These are phyloP conservation scores for Palythoa grandis DNA, from an alignment of 92 coral and sea anemone genomes.

Conservation along the genomic window DNA sequence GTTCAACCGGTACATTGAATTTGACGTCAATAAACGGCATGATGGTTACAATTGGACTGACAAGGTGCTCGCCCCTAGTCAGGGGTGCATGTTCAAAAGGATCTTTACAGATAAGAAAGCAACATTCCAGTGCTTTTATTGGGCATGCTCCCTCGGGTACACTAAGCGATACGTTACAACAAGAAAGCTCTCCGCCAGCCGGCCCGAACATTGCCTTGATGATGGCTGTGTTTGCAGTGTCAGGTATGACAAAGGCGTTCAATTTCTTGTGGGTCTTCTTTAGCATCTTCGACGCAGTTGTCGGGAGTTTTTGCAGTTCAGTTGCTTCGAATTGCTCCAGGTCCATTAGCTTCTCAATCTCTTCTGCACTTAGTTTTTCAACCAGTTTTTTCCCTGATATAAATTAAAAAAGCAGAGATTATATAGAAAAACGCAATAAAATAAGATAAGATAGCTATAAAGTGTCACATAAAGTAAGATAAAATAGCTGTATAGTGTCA, in stretches of 20 bases:
- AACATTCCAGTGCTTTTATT: conserved; percentile 26
- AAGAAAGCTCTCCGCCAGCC: conserved; percentile 16
- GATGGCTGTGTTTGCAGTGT: conserved; percentile 17
- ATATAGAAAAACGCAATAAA: no score
- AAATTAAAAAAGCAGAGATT: no score
- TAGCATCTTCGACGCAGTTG: conserved; percentile 6
- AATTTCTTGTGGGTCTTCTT: conserved; percentile 24
- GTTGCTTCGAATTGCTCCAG: background rate
- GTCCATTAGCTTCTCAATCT: background rate
- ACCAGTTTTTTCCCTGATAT: conserved; percentile 1
- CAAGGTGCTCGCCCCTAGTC: conserved; percentile 16
- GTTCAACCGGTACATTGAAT: conserved; percentile 35
- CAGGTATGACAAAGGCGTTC: conserved; percentile 20
- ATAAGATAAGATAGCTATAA: no score
- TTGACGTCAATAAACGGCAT: conserved; percentile 7
- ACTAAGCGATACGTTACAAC: conserved; percentile 3
- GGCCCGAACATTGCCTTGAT: conserved; percentile 42
- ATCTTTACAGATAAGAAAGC: conserved; percentile 29
- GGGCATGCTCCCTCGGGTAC: conserved; percentile 41
- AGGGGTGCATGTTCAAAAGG: conserved; percentile 22
- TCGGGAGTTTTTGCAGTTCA: background rate
- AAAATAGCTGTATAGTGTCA: no score
- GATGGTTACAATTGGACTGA: conserved; percentile 19
- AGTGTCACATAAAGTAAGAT: no score
- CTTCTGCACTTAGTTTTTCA: background rate